phyloP scores from a whole-genome alignment of 2,113 vertebrate genomes.

The Rhea pennata region DNA sequence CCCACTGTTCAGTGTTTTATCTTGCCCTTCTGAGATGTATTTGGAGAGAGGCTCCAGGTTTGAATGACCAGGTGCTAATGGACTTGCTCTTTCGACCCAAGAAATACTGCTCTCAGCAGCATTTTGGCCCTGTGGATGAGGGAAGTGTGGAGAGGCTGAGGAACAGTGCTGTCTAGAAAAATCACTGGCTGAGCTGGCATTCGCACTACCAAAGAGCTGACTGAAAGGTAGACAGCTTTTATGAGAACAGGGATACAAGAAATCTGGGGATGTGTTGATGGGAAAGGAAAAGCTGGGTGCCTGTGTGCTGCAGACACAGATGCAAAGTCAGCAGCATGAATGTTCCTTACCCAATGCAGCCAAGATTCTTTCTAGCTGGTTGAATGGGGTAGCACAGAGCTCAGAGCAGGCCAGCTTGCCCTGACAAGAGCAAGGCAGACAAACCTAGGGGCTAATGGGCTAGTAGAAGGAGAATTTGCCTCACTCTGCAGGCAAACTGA shows the following conservation, averaged over 20 bases:
- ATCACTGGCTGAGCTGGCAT: background rate
- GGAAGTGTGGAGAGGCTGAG: background rate
- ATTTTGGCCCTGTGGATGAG: background rate
- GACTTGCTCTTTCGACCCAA: background rate
- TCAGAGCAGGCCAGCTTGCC: background rate
- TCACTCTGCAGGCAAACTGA: background rate
- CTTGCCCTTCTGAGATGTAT: fast-evolving
- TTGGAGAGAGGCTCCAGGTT: background rate
- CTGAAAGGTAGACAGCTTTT: background rate
- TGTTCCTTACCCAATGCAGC: background rate
- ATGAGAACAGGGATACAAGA: background rate
- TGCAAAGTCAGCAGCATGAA: background rate
- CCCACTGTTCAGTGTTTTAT: background rate
- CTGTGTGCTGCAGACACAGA: background rate
- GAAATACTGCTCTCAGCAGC: background rate
- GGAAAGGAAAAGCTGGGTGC: background rate
- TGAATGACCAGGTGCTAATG: background rate
- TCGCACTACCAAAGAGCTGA: background rate
- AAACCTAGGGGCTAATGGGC: background rate
- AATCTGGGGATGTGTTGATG: background rate
- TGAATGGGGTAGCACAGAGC: background rate
- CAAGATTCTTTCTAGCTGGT: background rate
- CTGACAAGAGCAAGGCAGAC: background rate
- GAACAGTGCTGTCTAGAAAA: background rate
- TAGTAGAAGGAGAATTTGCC: background rate